Conservation (phyloP, 2,888 invertebrate genomes). For the Patella ulyssiponensis region DNA sequence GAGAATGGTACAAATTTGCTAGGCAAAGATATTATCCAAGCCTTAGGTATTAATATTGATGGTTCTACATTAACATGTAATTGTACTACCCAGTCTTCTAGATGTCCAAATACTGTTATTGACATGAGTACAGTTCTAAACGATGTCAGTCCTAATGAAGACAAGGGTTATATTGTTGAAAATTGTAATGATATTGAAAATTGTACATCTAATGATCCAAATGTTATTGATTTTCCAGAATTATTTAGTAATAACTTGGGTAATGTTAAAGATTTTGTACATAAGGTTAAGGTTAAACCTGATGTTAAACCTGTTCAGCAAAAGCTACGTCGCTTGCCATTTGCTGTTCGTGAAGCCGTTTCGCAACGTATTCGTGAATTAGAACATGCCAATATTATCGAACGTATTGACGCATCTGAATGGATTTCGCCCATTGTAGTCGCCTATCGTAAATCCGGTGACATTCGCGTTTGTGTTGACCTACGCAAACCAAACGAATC, state of each 20-base stretch:
- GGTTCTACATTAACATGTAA: background rate
- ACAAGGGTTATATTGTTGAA: no score
- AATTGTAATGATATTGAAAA: no score
- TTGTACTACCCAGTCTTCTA: background rate
- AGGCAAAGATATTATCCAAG: background rate
- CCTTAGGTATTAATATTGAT: background rate
- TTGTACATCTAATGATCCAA: background rate
- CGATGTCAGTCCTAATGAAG: no score
- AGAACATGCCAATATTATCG: background rate
- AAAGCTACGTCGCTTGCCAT: background rate
- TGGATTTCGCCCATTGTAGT: constrained; percentile 8
- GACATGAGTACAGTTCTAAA: no score
- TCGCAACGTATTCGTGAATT: background rate
- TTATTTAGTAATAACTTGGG: background rate
- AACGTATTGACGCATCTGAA: constrained; percentile 16
- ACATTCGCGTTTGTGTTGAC: background rate
- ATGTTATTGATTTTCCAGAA: background rate
- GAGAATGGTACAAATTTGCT: background rate
- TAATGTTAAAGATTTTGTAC: background rate
- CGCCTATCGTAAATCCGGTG: background rate
- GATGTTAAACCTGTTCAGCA: constrained; percentile 6
- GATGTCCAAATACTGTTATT: no score
- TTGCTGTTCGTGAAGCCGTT: background rate
- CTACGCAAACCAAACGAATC: background rate
- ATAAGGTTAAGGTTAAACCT: background rate